Conservation (phyloP, 2,888 invertebrate species). For the Lasius fuliginosus region DNA sequence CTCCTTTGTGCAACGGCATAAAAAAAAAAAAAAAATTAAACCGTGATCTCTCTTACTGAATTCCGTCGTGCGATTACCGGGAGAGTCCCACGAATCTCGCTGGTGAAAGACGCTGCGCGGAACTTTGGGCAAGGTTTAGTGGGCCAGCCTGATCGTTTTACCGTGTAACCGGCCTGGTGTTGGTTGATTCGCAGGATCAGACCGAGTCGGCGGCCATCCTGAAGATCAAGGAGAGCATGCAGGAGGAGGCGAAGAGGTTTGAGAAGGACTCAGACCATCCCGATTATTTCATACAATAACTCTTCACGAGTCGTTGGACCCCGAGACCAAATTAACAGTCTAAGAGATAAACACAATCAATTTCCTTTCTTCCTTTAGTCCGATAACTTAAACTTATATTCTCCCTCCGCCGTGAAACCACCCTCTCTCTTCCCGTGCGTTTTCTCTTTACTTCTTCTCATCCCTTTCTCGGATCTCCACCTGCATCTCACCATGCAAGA, state of each 20-base stretch:
- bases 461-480: conserved; percentile 23
- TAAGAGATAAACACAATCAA: conserved; percentile 64
- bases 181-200: conserved; percentile 91
- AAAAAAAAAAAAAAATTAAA: too few relatives aligned
- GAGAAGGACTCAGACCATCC: conserved; percentile 99
- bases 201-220: conserved; percentile 99
- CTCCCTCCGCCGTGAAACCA: neutral
- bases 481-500: conserved; percentile 29
- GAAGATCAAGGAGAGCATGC: conserved; percentile 99
- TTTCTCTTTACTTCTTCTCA: neutral
- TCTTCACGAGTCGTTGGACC: conserved; percentile 82
- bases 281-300: conserved; percentile 98
- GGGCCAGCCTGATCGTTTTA: conserved; percentile 79
- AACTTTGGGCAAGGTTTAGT: conserved; percentile 71
- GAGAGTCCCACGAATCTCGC: conserved; percentile 61
- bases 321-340: conserved; percentile 82
- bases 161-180: conserved; percentile 86
- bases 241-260: conserved; percentile 99
- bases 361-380: conserved; percentile 49
- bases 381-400: conserved; percentile 16
- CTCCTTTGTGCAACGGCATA: too few relatives aligned
- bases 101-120: conserved; percentile 70
- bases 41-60: conserved; percentile 20
- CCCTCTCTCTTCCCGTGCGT: conserved; percentile 1
- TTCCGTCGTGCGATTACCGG: conserved; percentile 32